A percentile compares a stretch with the other conserved stretches of the same genome.
phyloP scores from a whole-genome alignment of 2,113 vertebrate species.

The Tetrax tetrax region DNA sequence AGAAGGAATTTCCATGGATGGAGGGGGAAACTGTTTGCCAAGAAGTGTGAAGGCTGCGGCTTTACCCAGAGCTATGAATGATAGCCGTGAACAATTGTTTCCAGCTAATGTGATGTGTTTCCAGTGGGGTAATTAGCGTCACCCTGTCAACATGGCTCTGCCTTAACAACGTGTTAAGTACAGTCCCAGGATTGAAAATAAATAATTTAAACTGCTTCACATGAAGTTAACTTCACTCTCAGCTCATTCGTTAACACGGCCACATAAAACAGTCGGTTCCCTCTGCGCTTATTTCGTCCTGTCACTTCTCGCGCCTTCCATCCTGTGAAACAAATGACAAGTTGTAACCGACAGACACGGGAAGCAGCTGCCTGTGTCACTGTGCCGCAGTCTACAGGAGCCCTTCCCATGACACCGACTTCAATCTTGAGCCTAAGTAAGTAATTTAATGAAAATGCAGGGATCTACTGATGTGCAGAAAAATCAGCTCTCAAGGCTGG shows the following conservation, averaged over 20 bases:
- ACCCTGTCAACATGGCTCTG: slow-evolving; percentile 26
- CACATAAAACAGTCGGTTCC: neutral
- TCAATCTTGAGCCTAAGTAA: neutral
- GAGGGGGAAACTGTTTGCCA: neutral
- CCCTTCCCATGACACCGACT: neutral
- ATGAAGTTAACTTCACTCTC: slow-evolving; percentile 37
- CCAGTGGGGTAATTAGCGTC: slow-evolving; percentile 11
- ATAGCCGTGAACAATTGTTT: neutral
- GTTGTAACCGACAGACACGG: neutral
- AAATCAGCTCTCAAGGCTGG: neutral
- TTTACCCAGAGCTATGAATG: neutral
- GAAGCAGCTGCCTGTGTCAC: slow-evolving; percentile 20
- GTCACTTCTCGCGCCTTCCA: slow-evolving; percentile 21
- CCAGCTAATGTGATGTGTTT: slow-evolving; percentile 17
- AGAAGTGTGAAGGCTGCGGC: neutral
- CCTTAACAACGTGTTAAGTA: slow-evolving; percentile 15
- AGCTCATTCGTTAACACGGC: neutral
- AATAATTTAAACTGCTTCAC: slow-evolving; percentile 51
- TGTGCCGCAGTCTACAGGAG: neutral
- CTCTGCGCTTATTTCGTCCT: slow-evolving; percentile 37
- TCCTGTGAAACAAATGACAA: slow-evolving; percentile 45
- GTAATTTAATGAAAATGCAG: neutral
- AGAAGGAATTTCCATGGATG: neutral
- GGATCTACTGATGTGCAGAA: neutral
- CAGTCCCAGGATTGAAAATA: slow-evolving; percentile 24